Conservation (phyloP, 2,888 invertebrate species). For the Nemotelus pantherinus region DNA sequence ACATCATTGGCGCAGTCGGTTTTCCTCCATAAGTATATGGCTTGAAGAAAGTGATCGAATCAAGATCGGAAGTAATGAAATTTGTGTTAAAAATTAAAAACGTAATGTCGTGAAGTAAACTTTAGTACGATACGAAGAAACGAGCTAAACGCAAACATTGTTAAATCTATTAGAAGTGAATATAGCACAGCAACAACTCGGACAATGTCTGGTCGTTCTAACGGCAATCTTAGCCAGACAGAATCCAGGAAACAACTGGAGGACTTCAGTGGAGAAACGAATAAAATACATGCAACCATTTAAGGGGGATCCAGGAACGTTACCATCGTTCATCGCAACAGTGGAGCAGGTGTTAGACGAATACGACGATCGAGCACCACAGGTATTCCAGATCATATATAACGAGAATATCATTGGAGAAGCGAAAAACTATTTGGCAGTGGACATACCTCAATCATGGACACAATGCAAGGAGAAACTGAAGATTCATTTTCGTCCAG, state of each 20-base stretch:
- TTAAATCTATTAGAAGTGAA: slow-evolving; percentile 1
- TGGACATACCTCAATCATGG: slow-evolving; percentile 8
- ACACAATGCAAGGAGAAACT: slow-evolving; percentile 1
- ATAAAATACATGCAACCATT: slow-evolving; percentile 9
- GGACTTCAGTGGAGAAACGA: slow-evolving; percentile 6
- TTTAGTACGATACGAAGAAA: slow-evolving; percentile 12
- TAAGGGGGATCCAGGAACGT: slow-evolving; percentile 18
- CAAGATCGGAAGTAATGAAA: neutral
- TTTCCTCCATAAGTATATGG: neutral
- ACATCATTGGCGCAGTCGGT: slow-evolving; percentile 7
- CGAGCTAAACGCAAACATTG: neutral
- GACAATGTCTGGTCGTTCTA: slow-evolving; percentile 6
- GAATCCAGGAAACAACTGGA: neutral
- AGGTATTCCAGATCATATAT: slow-evolving; percentile 7
- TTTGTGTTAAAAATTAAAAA: slow-evolving; percentile 1
- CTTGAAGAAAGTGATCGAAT: neutral
- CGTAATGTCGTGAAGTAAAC: slow-evolving; percentile 11
- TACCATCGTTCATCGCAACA: slow-evolving; percentile 3
- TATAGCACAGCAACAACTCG: slow-evolving; percentile 16
- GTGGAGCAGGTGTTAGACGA: slow-evolving; percentile 9
- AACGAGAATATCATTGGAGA: slow-evolving; percentile 13
- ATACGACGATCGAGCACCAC: neutral
- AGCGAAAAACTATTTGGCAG: slow-evolving; percentile 15
- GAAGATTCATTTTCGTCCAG: neutral
- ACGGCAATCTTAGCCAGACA: slow-evolving; percentile 9